Evolutionary conservation across 1,140 invertebrate genomes (phyloP).

Genomic region (Pomacea maculata): DNA sequence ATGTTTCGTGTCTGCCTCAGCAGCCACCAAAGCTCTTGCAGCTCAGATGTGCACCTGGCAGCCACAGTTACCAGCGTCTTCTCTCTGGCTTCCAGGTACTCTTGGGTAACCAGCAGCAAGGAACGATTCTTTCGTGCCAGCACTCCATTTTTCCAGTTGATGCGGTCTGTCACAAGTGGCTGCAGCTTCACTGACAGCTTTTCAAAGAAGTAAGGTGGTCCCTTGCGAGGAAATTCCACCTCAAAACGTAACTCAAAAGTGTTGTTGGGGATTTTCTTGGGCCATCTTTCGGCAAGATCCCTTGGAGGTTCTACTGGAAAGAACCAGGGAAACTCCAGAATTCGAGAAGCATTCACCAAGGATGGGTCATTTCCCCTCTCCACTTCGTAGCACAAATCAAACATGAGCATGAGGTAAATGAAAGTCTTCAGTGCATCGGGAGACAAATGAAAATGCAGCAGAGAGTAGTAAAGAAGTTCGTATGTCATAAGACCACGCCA

Average conservation of each 20-base stretch:
- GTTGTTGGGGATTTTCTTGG: conserved; percentile 40
- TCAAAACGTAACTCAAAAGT: conserved; percentile 46
- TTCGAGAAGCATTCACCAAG: conserved; percentile 35
- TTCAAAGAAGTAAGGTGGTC: conserved; percentile 60
- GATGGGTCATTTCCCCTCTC: conserved; percentile 34
- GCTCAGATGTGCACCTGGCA: conserved; percentile 46
- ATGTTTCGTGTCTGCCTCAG: conserved; percentile 41
- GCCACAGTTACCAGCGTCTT: conserved; percentile 38
- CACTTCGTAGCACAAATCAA: conserved; percentile 58
- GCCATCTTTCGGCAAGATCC: conserved; percentile 44
- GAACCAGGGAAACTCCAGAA: conserved; percentile 60
- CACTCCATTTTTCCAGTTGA: conserved; percentile 57
- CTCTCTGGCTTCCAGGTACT: conserved; percentile 31
- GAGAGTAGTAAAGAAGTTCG: conserved; percentile 51
- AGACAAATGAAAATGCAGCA: conserved; percentile 51
- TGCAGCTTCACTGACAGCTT: conserved; percentile 56
- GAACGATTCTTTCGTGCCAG: conserved; percentile 47
- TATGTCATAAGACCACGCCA: conserved; percentile 52
- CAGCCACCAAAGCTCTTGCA: conserved; percentile 54
- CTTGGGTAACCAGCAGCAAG: conserved; percentile 44
- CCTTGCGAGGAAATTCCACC: conserved; percentile 47
- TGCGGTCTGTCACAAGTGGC: conserved; percentile 42
- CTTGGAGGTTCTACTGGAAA: conserved; percentile 41
- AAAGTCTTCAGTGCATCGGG: conserved; percentile 52
- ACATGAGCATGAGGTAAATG: conserved; percentile 56